Conservation (phyloP, 2,888 invertebrate species). For the Thymelicus lineola region DNA sequence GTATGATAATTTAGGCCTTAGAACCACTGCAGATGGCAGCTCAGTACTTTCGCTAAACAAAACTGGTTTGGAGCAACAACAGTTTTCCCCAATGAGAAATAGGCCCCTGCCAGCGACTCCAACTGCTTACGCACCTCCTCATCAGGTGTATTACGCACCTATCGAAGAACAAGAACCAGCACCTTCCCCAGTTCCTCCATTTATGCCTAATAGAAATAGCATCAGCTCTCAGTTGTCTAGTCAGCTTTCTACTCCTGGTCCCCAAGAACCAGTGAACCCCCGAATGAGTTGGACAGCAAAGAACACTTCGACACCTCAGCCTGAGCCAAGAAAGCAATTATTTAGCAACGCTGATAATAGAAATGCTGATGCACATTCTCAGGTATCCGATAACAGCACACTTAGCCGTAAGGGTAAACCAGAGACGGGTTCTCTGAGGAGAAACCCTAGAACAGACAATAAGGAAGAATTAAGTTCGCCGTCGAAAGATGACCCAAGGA, state of each 20-base stretch:
- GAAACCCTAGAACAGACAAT: slow-evolving; percentile 65
- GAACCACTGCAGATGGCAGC: slow-evolving; percentile 95
- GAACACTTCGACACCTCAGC: slow-evolving; percentile 77
- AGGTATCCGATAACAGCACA: slow-evolving; percentile 69
- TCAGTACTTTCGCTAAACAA: slow-evolving; percentile 92
- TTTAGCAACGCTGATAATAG: slow-evolving; percentile 66
- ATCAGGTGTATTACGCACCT: slow-evolving; percentile 78
- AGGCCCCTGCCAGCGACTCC: slow-evolving; percentile 88
- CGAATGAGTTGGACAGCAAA: slow-evolving; percentile 83
- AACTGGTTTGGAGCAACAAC: slow-evolving; percentile 82
- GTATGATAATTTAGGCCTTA: slow-evolving; percentile 93
- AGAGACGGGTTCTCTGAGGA: slow-evolving; percentile 79
- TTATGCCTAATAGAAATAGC: slow-evolving; percentile 75
- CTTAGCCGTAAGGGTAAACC: slow-evolving; percentile 80
- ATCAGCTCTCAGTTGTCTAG: slow-evolving; percentile 79
- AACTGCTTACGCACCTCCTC: slow-evolving; percentile 68
- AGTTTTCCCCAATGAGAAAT: slow-evolving; percentile 86
- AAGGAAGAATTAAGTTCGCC: slow-evolving; percentile 69
- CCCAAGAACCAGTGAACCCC: slow-evolving; percentile 77
- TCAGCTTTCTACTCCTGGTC: slow-evolving; percentile 78
- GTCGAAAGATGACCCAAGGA: slow-evolving; percentile 68
- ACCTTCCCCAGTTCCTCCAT: slow-evolving; percentile 78
- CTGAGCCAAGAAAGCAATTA: slow-evolving; percentile 73
- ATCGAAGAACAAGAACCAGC: slow-evolving; percentile 84
- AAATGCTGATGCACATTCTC: slow-evolving; percentile 63